Evolutionary conservation across 2,797 vertebrate genomes (phyloP).

Genomic region (Lacerta viridis): DNA sequence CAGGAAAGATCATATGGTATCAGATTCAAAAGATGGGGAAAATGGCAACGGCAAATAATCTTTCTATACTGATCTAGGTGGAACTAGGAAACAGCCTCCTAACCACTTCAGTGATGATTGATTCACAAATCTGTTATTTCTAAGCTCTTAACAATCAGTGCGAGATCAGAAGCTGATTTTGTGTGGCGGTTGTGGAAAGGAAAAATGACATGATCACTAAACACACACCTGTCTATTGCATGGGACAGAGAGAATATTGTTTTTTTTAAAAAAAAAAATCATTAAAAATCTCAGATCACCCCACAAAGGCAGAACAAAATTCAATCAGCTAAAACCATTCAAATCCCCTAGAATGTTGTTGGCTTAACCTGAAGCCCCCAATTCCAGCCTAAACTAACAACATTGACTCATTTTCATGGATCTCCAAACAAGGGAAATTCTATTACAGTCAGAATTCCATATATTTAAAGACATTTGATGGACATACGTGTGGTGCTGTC

Average conservation of each 20-base stretch:
- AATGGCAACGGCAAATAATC: not conserved
- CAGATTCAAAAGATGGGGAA: conserved; percentile 3
- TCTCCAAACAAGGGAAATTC: not conserved
- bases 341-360: not conserved
- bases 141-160: conserved; percentile 29
- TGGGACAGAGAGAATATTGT: not conserved
- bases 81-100: not conserved
- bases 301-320: not conserved
- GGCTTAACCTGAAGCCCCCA: not conserved
- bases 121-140: conserved; percentile 14
- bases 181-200: conserved; percentile 13
- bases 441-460: not conserved
- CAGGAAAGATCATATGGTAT: conserved; percentile 21
- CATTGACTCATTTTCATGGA: not conserved
- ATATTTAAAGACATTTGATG: not conserved
- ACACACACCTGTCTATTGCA: not conserved
- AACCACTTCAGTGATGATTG: conserved; percentile 44
- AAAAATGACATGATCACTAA: not conserved
- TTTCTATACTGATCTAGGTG: not conserved
- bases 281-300: not conserved
- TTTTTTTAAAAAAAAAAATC: not conserved
- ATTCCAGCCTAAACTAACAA: not conserved
- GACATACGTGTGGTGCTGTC: not conserved
- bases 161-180: conserved; percentile 43
- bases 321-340: not conserved